These are phyloP conservation scores for Gadopsis bispinosus DNA, from an alignment of 2,797 vertebrate species.

Conservation along the genomic window DNA sequence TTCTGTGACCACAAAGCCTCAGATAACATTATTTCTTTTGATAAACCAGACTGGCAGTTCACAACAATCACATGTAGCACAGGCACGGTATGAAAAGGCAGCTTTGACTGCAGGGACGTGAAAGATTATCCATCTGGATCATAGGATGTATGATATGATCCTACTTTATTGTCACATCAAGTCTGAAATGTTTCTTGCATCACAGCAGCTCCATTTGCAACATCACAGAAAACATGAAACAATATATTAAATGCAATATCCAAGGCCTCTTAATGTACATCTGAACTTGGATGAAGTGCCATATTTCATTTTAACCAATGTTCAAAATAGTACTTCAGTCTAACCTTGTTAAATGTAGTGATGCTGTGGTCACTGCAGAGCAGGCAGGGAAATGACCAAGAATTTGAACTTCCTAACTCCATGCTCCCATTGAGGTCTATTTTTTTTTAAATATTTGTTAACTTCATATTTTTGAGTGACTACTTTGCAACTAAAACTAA, in stretches of 20 bases:
- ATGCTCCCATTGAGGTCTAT: neutral
- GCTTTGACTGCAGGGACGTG: slow-evolving; percentile 18
- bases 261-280: too few relatives aligned
- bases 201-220: too few relatives aligned
- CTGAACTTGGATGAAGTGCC: too few relatives aligned
- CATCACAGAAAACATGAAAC: too few relatives aligned
- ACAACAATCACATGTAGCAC: neutral
- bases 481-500: neutral
- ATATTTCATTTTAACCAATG: too few relatives aligned
- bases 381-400: slow-evolving; percentile 33
- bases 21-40: neutral
- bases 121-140: slow-evolving; percentile 24
- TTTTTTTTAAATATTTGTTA: neutral
- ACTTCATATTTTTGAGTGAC: neutral
- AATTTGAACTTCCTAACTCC: slow-evolving; percentile 10
- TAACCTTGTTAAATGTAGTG: too few relatives aligned
- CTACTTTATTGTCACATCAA: too few relatives aligned
- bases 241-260: too few relatives aligned
- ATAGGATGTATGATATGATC: slow-evolving; percentile 10
- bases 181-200: too few relatives aligned
- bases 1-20: neutral
- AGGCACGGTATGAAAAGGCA: neutral
- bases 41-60: neutral
- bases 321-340: too few relatives aligned
- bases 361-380: slow-evolving; percentile 11